A percentile compares a stretch with the other conserved stretches of the same genome.
Conservation (phyloP, 2,113 vertebrate species). For the Gopherus flavomarginatus region DNA sequence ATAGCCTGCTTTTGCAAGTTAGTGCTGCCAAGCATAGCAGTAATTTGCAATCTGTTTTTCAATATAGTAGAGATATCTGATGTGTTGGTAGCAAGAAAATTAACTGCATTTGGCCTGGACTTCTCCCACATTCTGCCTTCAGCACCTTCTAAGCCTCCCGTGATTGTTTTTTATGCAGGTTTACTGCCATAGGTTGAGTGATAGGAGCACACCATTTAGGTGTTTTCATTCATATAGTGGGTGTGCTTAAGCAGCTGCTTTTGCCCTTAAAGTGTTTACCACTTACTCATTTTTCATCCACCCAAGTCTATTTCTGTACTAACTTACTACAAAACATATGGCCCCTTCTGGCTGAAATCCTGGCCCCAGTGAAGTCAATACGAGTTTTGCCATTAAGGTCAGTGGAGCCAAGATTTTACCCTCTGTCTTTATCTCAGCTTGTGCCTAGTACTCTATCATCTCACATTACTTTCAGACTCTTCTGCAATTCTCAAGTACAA, state of each 20-base stretch:
- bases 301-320: neutral
- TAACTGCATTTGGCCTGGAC: neutral
- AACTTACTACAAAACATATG: neutral
- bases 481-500: neutral
- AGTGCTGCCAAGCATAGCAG: neutral
- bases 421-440: neutral
- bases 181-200: conserved; percentile 34
- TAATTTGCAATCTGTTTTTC: neutral
- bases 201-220: neutral
- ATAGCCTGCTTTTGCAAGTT: neutral
- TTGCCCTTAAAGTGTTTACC: conserved; percentile 1
- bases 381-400: neutral
- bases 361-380: neutral
- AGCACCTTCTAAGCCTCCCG: neutral
- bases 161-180: neutral
- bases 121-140: neutral
- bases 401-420: neutral
- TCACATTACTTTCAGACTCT: neutral
- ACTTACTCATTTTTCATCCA: conserved; percentile 7
- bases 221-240: neutral
- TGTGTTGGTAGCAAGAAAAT: neutral
- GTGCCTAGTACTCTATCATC: neutral
- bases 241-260: conserved; percentile 23
- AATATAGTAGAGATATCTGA: conserved; percentile 5
- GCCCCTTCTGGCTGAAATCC: neutral